phyloP scores from a whole-genome alignment of 2,888 invertebrate species.

The Cepaea hortensis region DNA sequence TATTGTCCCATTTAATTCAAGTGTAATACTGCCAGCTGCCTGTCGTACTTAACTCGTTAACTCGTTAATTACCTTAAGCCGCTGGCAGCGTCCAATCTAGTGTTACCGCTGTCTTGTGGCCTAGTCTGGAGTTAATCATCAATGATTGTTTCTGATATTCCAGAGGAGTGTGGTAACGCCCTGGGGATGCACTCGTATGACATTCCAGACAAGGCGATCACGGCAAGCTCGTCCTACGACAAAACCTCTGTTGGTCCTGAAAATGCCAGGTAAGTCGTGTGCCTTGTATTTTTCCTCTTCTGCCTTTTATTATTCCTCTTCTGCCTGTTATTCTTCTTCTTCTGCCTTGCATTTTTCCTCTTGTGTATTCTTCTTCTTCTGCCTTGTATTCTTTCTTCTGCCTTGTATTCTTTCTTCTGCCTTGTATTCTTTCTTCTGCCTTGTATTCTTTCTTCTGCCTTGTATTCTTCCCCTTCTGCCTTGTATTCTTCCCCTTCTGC shows the following conservation, averaged over 20 bases:
- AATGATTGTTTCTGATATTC: conserved; percentile 41
- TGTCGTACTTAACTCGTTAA: no score
- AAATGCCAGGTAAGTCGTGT: conserved; percentile 84
- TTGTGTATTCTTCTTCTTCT: background rate
- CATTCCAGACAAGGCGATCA: conserved; percentile 88
- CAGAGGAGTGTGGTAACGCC: conserved; percentile 88
- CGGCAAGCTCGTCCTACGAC: conserved; percentile 90
- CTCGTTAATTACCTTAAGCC: no score
- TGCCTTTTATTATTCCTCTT: background rate
- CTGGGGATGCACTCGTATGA: conserved; percentile 90
- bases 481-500: background rate
- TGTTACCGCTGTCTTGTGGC: no score
- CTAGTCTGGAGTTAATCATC: no score
- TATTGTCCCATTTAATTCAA: no score
- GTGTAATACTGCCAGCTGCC: no score
- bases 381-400: background rate
- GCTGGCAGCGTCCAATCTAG: no score
- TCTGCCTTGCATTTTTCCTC: background rate
- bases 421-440: background rate
- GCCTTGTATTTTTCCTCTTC: background rate
- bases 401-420: background rate
- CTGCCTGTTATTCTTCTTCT: background rate
- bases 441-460: background rate
- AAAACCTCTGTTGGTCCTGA: conserved; percentile 89
- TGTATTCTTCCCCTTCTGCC: background rate